phyloP scores from a whole-genome alignment of 2,113 vertebrate genomes.

The Gracilinanus agilis region DNA sequence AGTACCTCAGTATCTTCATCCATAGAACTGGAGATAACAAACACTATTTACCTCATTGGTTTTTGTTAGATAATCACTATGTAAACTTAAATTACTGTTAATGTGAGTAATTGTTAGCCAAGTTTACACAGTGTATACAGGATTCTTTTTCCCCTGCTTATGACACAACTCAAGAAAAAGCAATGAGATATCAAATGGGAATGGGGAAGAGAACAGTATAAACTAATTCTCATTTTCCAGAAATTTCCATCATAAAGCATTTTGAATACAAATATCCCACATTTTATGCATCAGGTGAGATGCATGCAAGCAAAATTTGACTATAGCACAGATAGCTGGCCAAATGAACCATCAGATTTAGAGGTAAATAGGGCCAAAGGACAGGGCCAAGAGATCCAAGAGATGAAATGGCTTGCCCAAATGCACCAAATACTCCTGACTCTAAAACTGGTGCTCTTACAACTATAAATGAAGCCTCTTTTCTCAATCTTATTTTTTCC shows the following conservation, averaged over 20 bases:
- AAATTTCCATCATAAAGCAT: neutral
- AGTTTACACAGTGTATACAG: neutral
- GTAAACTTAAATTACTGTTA: neutral
- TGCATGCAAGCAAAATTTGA: neutral
- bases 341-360: neutral
- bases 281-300: neutral
- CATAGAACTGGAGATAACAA: constrained; percentile 4
- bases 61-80: neutral
- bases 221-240: neutral
- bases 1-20: neutral
- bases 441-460: neutral
- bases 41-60: neutral
- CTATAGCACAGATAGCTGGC: neutral
- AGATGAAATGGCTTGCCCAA: neutral
- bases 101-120: neutral
- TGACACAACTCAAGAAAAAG: neutral
- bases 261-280: neutral
- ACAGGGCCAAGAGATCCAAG: neutral
- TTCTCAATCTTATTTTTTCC: neutral
- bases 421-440: neutral
- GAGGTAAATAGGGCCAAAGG: neutral
- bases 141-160: neutral
- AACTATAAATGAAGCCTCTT: neutral
- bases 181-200: neutral
- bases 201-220: neutral